phyloP scores from a whole-genome alignment of 2,888 invertebrate species.

The Sialis lutaria region DNA sequence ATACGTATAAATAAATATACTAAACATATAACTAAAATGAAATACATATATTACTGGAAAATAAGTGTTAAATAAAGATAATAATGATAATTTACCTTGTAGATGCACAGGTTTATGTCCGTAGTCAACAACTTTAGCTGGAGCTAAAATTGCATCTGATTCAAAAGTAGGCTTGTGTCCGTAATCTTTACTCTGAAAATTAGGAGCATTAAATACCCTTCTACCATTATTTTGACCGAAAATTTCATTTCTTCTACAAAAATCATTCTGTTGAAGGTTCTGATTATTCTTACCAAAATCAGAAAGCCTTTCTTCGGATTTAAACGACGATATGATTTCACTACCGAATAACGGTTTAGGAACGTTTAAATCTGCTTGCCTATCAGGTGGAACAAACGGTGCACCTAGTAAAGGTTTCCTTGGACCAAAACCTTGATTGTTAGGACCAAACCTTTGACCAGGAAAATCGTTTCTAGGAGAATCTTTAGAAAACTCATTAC shows the following conservation, averaged over 20 bases:
- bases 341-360: conserved; percentile 4
- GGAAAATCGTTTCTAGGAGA: not conserved
- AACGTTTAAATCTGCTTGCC: not conserved
- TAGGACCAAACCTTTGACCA: no score
- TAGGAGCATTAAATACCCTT: conserved; percentile 6
- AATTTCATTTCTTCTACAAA: no score
- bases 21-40: conserved; percentile 3
- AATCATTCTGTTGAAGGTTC: no score
- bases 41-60: not conserved
- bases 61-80: conserved; percentile 3
- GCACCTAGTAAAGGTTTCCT: conserved; percentile 1
- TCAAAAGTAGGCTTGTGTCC: not conserved
- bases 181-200: not conserved
- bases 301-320: not conserved
- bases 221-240: not conserved
- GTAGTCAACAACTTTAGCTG: conserved; percentile 51
- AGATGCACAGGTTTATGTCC: conserved; percentile 38
- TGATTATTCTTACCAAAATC: no score
- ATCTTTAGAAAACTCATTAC: conserved; percentile 7
- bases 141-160: conserved; percentile 31
- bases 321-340: conserved; percentile 5
- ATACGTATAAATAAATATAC: not conserved
- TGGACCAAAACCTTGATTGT: not conserved
- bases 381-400: conserved; percentile 4
- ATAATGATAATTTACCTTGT: conserved; percentile 22